A percentile compares a stretch with the other conserved stretches of the same genome.
These are phyloP conservation scores for Ctenosaura bakeri DNA, from an alignment of 2,797 vertebrate species.

Conservation along the genomic window DNA sequence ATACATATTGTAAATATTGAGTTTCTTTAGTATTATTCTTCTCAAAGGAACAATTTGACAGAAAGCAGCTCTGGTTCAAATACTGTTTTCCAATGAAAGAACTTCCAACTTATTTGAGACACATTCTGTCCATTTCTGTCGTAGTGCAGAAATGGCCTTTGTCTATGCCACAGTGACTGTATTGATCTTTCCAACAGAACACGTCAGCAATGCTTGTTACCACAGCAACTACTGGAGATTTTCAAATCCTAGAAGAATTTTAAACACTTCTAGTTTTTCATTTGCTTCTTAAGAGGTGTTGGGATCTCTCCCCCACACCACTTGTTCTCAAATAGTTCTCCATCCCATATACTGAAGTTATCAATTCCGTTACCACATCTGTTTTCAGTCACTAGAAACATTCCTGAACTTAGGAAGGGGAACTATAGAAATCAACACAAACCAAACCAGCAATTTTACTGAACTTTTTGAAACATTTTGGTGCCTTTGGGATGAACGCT, in stretches of 20 bases:
- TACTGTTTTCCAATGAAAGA: background rate
- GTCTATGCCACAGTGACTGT: background rate
- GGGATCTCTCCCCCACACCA: background rate
- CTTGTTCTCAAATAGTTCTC: background rate
- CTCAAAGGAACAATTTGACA: background rate
- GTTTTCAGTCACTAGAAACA: background rate
- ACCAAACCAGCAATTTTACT: background rate
- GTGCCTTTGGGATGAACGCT: background rate
- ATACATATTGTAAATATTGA: slow-evolving; percentile 25
- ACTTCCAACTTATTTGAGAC: background rate
- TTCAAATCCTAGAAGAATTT: background rate
- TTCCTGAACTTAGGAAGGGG: background rate
- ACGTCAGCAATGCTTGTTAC: background rate
- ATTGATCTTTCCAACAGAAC: background rate
- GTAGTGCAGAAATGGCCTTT: no score
- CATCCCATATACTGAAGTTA: background rate
- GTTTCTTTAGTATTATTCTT: background rate
- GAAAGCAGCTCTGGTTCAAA: background rate
- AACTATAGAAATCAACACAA: background rate
- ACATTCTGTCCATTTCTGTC: background rate
- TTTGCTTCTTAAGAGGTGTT: background rate
- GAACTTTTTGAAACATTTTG: background rate
- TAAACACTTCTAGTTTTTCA: background rate
- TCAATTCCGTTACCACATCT: background rate
- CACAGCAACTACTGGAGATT: background rate